These are phyloP conservation scores for Ostrea denselamellosa DNA, from an alignment of 1,140 invertebrate genomes.

Conservation along the genomic window DNA sequence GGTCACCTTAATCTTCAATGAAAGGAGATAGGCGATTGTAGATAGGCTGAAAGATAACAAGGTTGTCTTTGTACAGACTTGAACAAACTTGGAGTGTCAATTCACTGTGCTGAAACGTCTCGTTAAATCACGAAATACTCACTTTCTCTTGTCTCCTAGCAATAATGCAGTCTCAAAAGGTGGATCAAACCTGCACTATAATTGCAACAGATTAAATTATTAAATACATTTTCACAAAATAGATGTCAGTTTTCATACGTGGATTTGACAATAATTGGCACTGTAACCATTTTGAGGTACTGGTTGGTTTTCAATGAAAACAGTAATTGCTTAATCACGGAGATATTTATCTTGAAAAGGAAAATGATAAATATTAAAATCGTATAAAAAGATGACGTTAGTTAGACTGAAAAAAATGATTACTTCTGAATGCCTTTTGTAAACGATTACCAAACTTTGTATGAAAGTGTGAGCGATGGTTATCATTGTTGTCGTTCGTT, in stretches of 20 bases:
- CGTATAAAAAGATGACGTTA: constrained; percentile 10
- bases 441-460: constrained; percentile 12
- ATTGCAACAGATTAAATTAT: constrained; percentile 38
- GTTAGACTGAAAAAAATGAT: constrained; percentile 29
- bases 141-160: constrained; percentile 5
- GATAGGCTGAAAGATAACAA: not conserved
- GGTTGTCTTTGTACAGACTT: constrained; percentile 13
- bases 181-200: not conserved
- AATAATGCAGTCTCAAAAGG: not conserved
- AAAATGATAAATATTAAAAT: constrained; percentile 32
- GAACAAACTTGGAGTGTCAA: not conserved
- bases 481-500: constrained; percentile 27
- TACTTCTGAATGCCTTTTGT: constrained; percentile 20
- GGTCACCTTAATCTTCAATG: not conserved
- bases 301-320: not conserved
- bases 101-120: not conserved
- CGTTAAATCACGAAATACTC: constrained; percentile 9
- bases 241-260: constrained; percentile 13
- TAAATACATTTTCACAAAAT: constrained; percentile 6
- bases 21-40: constrained; percentile 2
- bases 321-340: constrained; percentile 27
- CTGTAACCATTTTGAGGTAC: not conserved
- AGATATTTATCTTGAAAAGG: constrained; percentile 27
- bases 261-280: not conserved
- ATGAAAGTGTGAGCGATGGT: constrained; percentile 23